These are phyloP conservation scores for Aegotheles bennettii DNA, from an alignment of 2,113 vertebrate genomes.

Conservation along the genomic window DNA sequence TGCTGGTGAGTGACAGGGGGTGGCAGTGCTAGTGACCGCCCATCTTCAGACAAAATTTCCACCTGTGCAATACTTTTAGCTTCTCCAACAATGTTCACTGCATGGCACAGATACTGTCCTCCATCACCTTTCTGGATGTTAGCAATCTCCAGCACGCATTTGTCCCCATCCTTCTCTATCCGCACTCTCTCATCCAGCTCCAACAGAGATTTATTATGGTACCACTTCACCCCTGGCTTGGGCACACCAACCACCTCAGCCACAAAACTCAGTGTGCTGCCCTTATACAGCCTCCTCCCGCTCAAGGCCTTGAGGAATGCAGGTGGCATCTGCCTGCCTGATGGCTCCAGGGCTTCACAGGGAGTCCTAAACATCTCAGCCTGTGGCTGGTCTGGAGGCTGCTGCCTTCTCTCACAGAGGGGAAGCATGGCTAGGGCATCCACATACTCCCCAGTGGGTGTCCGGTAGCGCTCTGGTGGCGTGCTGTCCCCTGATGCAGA, in stretches of 20 bases:
- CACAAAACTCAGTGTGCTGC: conserved; percentile 79
- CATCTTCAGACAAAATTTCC: conserved; percentile 81
- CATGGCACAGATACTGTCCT: conserved; percentile 93
- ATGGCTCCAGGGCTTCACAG: conserved; percentile 77
- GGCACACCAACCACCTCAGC: conserved; percentile 90
- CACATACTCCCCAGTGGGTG: conserved; percentile 77
- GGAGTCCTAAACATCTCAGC: conserved; percentile 78
- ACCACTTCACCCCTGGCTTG: conserved; percentile 91
- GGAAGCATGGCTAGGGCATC: conserved; percentile 63
- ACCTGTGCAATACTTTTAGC: conserved; percentile 88
- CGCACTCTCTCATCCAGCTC: conserved; percentile 73
- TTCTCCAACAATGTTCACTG: conserved; percentile 90
- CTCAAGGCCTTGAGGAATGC: conserved; percentile 89
- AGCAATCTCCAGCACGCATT: conserved; percentile 79
- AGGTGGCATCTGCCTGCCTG: conserved; percentile 87
- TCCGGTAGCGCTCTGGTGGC: conserved; percentile 75
- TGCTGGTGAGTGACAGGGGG: conserved; percentile 95
- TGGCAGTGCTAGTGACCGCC: conserved; percentile 79
- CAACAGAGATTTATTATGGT: conserved; percentile 85
- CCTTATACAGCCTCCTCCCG: conserved; percentile 83
- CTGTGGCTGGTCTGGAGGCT: conserved; percentile 63
- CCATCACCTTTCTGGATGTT: conserved; percentile 78
- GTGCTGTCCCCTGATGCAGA: conserved; percentile 76
- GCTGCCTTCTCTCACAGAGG: conserved; percentile 63
- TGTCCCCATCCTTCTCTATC: conserved; percentile 83